Evolutionary conservation across 2,888 invertebrate species (phyloP).

Genomic region (Rotaria magnacalcarata): DNA sequence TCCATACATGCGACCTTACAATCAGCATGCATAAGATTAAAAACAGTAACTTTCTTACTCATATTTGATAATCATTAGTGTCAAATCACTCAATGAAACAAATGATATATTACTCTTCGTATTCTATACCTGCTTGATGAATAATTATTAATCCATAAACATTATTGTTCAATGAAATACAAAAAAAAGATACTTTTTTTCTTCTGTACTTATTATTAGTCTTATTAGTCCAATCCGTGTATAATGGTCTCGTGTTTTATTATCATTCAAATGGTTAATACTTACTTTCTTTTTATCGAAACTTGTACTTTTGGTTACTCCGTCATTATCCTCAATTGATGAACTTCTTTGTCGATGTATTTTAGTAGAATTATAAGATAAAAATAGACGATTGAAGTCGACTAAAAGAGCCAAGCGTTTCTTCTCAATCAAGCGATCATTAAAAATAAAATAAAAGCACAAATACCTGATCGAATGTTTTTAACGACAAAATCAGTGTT

Average conservation of each 20-base stretch:
- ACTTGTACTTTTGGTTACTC: background rate
- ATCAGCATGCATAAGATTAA: background rate
- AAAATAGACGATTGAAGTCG: background rate
- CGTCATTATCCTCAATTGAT: background rate
- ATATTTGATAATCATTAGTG: conserved; percentile 19
- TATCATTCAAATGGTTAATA: background rate
- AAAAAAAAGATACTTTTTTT: background rate
- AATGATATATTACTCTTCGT: background rate
- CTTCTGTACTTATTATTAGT: background rate
- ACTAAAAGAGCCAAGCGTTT: too few species aligned
- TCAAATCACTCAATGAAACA: background rate
- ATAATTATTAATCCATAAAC: background rate
- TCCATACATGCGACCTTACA: background rate
- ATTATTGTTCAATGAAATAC: conserved; percentile 7
- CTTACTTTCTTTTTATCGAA: background rate
- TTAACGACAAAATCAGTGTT: background rate
- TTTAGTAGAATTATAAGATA: too few species aligned
- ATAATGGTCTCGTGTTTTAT: background rate
- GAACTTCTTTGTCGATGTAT: too few species aligned
- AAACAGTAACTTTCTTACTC: background rate
- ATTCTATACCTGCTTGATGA: background rate
- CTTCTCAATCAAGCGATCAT: too few species aligned
- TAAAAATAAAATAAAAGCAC: too few species aligned
- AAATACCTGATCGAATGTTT: background rate
- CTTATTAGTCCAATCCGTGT: background rate